Evolutionary conservation across 2,113 vertebrate genomes (phyloP).

Genomic region (Cynocephalus volans): DNA sequence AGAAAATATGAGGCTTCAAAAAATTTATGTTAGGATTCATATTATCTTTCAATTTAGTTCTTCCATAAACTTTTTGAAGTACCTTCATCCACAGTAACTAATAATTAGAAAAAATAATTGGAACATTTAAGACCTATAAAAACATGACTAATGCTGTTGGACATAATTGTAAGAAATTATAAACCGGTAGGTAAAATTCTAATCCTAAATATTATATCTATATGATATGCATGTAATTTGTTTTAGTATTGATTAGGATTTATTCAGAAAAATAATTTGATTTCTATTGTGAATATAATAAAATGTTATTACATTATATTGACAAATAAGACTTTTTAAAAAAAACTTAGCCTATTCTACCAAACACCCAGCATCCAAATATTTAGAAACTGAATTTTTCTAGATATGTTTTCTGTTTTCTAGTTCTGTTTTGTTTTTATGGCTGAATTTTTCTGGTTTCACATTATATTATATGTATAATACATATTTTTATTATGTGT

Average conservation of each 20-base stretch:
- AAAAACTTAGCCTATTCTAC: background rate
- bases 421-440: no score
- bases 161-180: constrained; percentile 38
- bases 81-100: background rate
- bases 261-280: constrained; percentile 26
- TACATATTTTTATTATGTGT: background rate
- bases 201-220: constrained; percentile 6
- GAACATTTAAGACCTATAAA: background rate
- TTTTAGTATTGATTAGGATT: constrained; percentile 1
- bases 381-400: background rate
- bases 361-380: background rate
- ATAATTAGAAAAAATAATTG: constrained; percentile 20
- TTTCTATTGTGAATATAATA: background rate
- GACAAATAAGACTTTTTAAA: constrained; percentile 35
- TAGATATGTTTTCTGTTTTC: background rate
- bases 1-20: background rate
- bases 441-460: background rate
- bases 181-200: constrained; percentile 20
- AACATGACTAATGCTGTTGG: background rate
- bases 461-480: background rate
- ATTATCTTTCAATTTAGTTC: no score
- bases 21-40: no score
- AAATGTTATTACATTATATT: background rate
- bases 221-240: background rate
- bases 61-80: no score